Evolutionary conservation across 2,113 vertebrate genomes (phyloP), one percentile per base, ranked within the genome.

Genomic region (Gallinago paraguaiae): DNA sequence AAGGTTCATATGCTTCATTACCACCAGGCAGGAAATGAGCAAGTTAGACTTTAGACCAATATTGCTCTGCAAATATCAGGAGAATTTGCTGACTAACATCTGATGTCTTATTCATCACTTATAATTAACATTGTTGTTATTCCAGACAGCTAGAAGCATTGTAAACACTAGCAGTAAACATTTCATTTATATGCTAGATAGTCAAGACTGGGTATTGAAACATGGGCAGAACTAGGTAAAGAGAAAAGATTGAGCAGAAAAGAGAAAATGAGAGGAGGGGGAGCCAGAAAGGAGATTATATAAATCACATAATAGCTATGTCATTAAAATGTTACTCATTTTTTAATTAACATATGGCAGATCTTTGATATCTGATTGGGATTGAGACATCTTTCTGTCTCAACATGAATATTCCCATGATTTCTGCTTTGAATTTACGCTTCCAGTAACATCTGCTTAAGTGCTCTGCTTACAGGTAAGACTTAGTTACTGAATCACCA

Each of bases 61-160:
- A 86, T 68, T 92, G 31, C 31, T 68, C 79, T 77, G 54, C 78
- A 86, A 95, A 95, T 86, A 90, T 51, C 35, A 68, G 53, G 71
- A 93, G 74, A 97, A 97, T 81, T 80, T 96, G 95, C 90, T 95
- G 96, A 95, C 67, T 95, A 93, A 92, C 50, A 85, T 67, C 71
- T 94, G 80, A 82, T 94, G 41, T 92, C 78, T 82, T 90, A 92
- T 88, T 93, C 86, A 92, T 86, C 74, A 68, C 56, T 90, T 86
- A 51, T 59, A 94, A 91, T 93, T 94, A 90, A 69, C 22, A 39
- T 12, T 5, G 3, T 82, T 91, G 63, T 83, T 83, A 37, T 45
- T 75, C 2, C 27, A 90, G 95, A 85, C 80, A 76, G 45, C 78
- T 92, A 63, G 65, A 69, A 92, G 19, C 39, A 74, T 48, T 90